Evolutionary conservation across 2,113 vertebrate genomes (phyloP), one percentile per base, ranked within the genome.

Genomic region (Chelonoidis abingdonii): DNA sequence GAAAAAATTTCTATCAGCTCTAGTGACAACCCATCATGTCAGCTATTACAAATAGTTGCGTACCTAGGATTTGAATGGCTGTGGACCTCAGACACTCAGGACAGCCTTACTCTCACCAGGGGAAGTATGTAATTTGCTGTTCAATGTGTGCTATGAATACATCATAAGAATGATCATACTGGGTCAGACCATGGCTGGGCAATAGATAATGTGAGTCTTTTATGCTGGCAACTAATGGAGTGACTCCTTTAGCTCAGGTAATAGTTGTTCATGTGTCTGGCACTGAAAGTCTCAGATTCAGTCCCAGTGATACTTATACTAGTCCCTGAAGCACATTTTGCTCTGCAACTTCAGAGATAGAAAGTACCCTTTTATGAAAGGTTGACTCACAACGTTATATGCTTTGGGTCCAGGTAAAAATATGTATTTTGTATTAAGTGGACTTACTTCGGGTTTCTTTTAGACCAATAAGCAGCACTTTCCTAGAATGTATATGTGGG

Each of bases 31-130:
- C 41, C 8, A 21, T 53, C 0, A 0, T 21, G 83, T 7, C 84
- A 38, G 16, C 83, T 89, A 12, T 27, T 54, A 59, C 80, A 82
- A 0, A 76, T 44, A 72, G 22, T 87, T 4, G 2, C 44, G 78
- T 54, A 3, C 13, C 10, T 87, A 75, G 14, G 17, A 35, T 1
- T 76, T 72, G 7, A 92, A 87, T 10, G 41, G 16, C 6, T 38
- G 16, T 44, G 38, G 17, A 86, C 5, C 6, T 52, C 31, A 2
- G 50, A 3, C 4, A 9, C 31, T 88, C 0, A 0, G 1, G 13
- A n/a, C 44, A 44, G 79, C 6, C 4, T 50, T 59, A 49, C 8
- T 25, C 31, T 57, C 31, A 47, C 11, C 22, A 38, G 25, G 12
- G 44, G 25, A 35, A 56, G 13, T 14, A 53, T 47, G 65, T 38